phyloP scores from a whole-genome alignment of 2,797 vertebrate genomes.

The Gymnodraco acuticeps region DNA sequence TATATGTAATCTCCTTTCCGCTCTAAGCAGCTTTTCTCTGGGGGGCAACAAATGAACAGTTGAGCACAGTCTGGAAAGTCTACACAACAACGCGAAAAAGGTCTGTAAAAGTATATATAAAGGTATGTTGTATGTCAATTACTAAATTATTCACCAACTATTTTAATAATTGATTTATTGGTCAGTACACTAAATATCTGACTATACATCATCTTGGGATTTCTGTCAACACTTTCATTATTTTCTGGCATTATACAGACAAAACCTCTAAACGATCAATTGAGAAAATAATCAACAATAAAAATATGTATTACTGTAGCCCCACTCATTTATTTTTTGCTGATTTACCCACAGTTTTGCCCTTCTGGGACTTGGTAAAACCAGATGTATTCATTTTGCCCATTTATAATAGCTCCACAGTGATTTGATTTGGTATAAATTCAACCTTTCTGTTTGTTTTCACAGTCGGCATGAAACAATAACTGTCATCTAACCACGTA shows the following conservation, averaged over 20 bases:
- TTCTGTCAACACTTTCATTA: too few species aligned
- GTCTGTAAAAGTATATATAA: neutral
- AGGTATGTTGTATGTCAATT: neutral
- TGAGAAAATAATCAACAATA: too few species aligned
- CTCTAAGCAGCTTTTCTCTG: constrained; percentile 73
- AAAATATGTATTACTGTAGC: too few species aligned
- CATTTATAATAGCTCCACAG: neutral
- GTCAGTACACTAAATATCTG: too few species aligned
- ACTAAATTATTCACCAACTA: too few species aligned
- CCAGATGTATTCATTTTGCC: neutral
- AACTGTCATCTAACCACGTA: constrained; percentile 25
- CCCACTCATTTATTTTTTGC: too few species aligned
- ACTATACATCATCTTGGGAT: too few species aligned
- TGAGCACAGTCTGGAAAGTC: constrained; percentile 28
- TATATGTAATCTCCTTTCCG: constrained; percentile 73
- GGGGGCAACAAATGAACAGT: constrained; percentile 62
- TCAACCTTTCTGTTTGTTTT: constrained; percentile 12
- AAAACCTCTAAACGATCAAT: too few species aligned
- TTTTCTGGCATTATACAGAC: too few species aligned
- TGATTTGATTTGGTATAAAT: constrained; percentile 17
- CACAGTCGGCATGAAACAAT: constrained; percentile 19
- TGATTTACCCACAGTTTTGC: neutral
- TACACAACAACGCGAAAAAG: neutral
- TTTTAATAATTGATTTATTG: too few species aligned
- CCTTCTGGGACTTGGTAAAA: neutral